Evolutionary conservation across 1,140 invertebrate species (phyloP).

Genomic region (Neuroterus valhalla): DNA sequence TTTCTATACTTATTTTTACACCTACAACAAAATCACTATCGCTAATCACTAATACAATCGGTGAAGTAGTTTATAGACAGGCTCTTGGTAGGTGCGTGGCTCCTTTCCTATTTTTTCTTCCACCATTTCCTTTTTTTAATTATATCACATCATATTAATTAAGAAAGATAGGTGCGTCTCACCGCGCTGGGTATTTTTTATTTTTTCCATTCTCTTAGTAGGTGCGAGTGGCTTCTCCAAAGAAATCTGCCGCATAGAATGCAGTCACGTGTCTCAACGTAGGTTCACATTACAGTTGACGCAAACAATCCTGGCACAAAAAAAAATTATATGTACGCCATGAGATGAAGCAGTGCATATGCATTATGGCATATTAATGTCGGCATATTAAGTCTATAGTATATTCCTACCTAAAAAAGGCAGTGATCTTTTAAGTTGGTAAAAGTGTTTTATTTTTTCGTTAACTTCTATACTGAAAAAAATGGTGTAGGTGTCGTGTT

Average conservation of each 20-base stretch:
- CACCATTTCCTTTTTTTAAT: no score
- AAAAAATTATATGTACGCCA: slow-evolving; percentile 51
- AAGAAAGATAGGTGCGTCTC: slow-evolving; percentile 29
- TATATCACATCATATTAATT: slow-evolving; percentile 38
- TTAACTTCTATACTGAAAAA: no score
- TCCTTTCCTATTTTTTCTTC: no score
- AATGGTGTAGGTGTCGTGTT: no score
- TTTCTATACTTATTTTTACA: no score
- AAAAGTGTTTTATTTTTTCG: no score
- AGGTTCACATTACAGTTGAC: slow-evolving; percentile 61
- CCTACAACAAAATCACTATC: no score
- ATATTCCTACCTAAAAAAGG: slow-evolving; percentile 6
- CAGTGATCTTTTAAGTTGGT: no score
- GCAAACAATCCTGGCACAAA: slow-evolving; percentile 40
- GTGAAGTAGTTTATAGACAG: no score
- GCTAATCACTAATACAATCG: no score
- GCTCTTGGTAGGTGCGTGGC: no score
- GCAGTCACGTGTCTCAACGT: slow-evolving; percentile 68
- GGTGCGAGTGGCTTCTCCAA: neutral
- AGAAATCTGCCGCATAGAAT: slow-evolving; percentile 46
- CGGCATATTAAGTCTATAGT: slow-evolving; percentile 14
- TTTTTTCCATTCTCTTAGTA: neutral
- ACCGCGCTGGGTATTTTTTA: slow-evolving; percentile 27
- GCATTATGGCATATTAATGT: slow-evolving; percentile 29
- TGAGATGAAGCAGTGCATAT: slow-evolving; percentile 65